phyloP scores from a whole-genome alignment of 2,888 invertebrate species.

The Atethmia centrago region DNA sequence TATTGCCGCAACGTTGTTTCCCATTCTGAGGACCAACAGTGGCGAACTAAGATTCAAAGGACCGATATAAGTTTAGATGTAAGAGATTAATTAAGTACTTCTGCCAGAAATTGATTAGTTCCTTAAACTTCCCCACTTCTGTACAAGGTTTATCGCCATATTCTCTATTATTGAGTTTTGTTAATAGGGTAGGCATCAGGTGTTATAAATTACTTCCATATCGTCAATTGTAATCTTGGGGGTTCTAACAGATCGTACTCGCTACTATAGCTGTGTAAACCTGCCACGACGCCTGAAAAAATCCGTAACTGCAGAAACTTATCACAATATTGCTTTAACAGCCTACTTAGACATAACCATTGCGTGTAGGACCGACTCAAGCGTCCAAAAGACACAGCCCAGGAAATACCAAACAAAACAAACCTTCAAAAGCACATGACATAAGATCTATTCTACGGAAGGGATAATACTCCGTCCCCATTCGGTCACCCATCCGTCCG shows the following conservation, averaged over 20 bases:
- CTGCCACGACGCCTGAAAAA: not conserved
- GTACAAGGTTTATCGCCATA: too few species aligned
- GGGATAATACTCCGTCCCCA: conserved; percentile 48
- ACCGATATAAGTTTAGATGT: not conserved
- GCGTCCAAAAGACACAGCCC: not conserved
- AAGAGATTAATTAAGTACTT: too few species aligned
- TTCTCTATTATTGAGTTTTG: too few species aligned
- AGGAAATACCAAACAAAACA: conserved; percentile 38
- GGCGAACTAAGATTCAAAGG: not conserved
- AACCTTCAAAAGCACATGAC: conserved; percentile 19
- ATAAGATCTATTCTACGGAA: conserved; percentile 51
- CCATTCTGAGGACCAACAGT: not conserved
- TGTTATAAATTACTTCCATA: not conserved
- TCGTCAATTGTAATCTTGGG: not conserved
- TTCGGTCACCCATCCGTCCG: conserved; percentile 60
- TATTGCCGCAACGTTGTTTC: not conserved
- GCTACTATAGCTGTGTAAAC: not conserved
- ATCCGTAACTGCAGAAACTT: not conserved
- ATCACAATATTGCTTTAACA: not conserved
- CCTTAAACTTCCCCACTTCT: too few species aligned
- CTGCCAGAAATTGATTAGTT: too few species aligned
- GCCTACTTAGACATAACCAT: not conserved
- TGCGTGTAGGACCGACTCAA: not conserved
- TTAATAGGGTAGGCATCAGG: too few species aligned
- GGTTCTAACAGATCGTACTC: not conserved